Evolutionary conservation across 2,797 vertebrate species (phyloP).

Genomic region (Tapirus indicus): DNA sequence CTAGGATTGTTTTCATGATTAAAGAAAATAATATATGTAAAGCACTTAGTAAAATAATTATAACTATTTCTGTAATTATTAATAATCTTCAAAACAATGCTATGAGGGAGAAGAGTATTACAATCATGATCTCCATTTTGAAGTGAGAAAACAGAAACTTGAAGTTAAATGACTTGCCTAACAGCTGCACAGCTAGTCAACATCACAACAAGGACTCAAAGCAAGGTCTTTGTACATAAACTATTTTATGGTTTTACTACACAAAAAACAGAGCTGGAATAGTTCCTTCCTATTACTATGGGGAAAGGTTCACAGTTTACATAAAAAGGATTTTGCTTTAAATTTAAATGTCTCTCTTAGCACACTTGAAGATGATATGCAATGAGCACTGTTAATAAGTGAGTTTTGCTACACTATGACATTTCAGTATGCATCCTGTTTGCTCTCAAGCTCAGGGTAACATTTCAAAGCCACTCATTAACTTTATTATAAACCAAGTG

Average conservation of each 20-base stretch:
- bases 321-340: background rate
- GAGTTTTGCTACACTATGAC: background rate
- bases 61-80: background rate
- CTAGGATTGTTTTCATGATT: background rate
- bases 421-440: background rate
- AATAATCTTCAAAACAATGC: slow-evolving; percentile 36
- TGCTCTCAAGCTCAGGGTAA: background rate
- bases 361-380: background rate
- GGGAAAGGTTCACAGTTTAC: background rate
- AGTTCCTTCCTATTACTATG: background rate
- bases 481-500: slow-evolving; percentile 10
- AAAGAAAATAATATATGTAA: slow-evolving; percentile 11
- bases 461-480: background rate
- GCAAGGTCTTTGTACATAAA: background rate
- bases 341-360: background rate
- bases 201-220: slow-evolving; percentile 8
- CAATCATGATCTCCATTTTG: background rate
- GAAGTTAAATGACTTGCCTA: background rate
- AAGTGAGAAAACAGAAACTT: slow-evolving; percentile 47
- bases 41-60: background rate
- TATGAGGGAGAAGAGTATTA: background rate
- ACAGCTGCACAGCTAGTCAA: background rate
- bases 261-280: background rate
- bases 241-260: background rate
- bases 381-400: background rate